Evolutionary conservation across 2,113 vertebrate genomes (phyloP), one percentile per base, ranked within the genome.

Genomic region (Myotis yumanensis): DNA sequence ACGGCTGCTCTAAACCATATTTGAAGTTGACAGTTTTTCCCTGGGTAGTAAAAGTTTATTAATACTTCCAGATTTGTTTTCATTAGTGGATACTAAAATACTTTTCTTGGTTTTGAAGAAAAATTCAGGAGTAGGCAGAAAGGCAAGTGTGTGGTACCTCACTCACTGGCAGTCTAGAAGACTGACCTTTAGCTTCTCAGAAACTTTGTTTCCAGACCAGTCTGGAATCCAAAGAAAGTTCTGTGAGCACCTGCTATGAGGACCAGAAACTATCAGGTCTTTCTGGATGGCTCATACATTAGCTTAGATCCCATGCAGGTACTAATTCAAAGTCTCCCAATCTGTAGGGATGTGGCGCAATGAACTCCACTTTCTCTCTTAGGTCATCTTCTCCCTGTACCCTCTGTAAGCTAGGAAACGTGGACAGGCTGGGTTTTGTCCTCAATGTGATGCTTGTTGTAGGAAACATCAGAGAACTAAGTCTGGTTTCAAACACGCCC

Each of bases 381-480:
- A 10, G 2, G 3, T 35, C 54, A n/a, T 32, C n/a, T n/a, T 59
- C 5, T 73, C 46, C 14, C 20, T 11, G 5, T 28, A 0, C 1
- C 52, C 11, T 64, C 40, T 48, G 5, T 32, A 69, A 83, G 35
- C 9, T 15, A 66, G 37, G 43, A 16, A 51, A 30, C 11, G 1
- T 37, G 25, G 10, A 16, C 14, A 5, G 30, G 2, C 35, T 59
- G 77, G 30, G 25, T 18, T 17, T 7, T 35, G 22, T n/a, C 10
- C 18, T 40, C 15, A 51, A 32, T 35, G 2, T 35, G 59, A 64
- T 84, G 64, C 80, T 89, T 68, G 23, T 89, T 54, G 18, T 28
- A 85, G 11, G 12, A 54, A 71, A 72, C 30, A 1, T 2, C 20
- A 7, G 46, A 71, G 28, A 85, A 22, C 30, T 48, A 46, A 62